Base-by-base conservation (phyloP, 1,140 invertebrate species). In the Globodera rostochiensis region DNA sequence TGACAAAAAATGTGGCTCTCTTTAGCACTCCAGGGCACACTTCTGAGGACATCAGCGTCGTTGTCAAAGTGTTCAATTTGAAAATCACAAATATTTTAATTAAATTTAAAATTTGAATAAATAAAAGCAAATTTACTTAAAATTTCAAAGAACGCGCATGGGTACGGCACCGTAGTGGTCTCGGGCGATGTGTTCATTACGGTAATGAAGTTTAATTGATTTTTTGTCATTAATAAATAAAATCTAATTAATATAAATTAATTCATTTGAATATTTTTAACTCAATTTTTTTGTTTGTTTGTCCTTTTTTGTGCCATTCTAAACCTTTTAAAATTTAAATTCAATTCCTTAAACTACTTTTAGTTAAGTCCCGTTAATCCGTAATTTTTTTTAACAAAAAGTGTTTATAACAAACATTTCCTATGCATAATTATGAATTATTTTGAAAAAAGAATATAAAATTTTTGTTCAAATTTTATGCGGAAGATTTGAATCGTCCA, bases 21-120 rank as follows among this genome's bases (percentile, higher is more conserved):
- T 57, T 89, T 3, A 80, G 81, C 64, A 87, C 86, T 36, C 86
- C 87, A 6, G 87, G 87, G 3, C 87, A 88, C 74, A 90, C 87
- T 36, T 81, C 87, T 0, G 88, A 88, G 49, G 87, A 88, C 78
- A 84, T 88, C 64, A 80, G 86, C 53, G 88, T 88, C 19, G 25
- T 88, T 50, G 84, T 88, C 15, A 74, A 45, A 53, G 66, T 82
- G 73, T 82, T 45, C 19, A 53, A 36, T 36, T 36, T 36, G 36
- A 36, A 36, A 36, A 36, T 36, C 2, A 36, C 36, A 1, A 36
- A 36, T 25, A 36, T 36, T 36, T 36, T 36, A 36, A 36, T 36
- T 36, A 36, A 36, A 36, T 36, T 36, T 36, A 36, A 36, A 36
- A 36, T 36, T 36, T 36, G 36, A 3, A 36, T 3, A 36, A 36